Base-by-base conservation (phyloP, 2,797 vertebrate genomes). In the Cygnus olor region DNA sequence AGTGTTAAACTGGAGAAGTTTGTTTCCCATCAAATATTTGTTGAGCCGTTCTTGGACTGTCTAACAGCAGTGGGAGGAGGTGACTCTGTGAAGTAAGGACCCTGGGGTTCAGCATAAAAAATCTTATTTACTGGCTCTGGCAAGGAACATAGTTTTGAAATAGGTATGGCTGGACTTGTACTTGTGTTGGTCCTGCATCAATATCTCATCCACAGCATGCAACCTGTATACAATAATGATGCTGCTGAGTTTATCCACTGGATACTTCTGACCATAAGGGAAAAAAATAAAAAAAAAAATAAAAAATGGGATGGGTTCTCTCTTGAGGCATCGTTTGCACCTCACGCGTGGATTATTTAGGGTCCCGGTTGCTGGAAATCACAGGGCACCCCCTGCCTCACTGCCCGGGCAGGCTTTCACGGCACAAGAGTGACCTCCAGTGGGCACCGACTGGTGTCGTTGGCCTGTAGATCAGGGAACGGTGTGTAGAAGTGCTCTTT, bases 361-460 rank as follows among this genome's bases (percentile, higher is more conserved):
- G 0, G 1, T 8, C 30, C 44, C 4, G 13, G 81, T 13, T 47
- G 36, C 34, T 66, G 81, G 34, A n/a, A 53, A 8, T 8, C 42
- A 8, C 18, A 2, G 40, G 14, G 44, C 25, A 57, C 4, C 8
- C 36, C 80, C 10, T 0, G 25, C 73, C 47, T 61, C 14, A 13
- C 19, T 19, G 13, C 18, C 22, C 22, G 21, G 66, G 2, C 44
- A 34, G 84, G 49, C 58, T 96, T 95, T 53, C 40, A 6, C 49
- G 88, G 97, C 93, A 94, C 87, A 97, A 94, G 68, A 40, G 56
- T 95, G 96, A 88, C 98, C 94, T 94, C 98, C 95, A 93, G 97
- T 97, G 98, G 96, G 57, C 61, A 45, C 49, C 24, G 88, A 11
- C 11, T 73, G 4, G 19, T 6, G 63, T 21, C 30, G n/a, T 7